These are phyloP conservation scores for Pluvialis apricaria DNA, from an alignment of 2,113 vertebrate genomes.

Conservation along the genomic window DNA sequence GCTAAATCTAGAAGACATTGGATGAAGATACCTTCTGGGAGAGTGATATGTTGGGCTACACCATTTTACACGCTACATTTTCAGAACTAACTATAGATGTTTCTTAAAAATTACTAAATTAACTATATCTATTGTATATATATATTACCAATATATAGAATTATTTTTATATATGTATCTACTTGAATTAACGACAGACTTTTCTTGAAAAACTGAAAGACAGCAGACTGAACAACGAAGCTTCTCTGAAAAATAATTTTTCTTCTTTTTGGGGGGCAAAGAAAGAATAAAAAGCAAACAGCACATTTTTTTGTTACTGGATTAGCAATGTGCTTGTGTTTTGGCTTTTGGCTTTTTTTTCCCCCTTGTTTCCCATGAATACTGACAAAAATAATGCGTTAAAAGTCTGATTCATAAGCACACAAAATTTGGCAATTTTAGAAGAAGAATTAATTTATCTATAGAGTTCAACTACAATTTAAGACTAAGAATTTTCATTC, in stretches of 20 bases:
- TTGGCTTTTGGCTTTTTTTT: not conserved
- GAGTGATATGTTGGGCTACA: not conserved
- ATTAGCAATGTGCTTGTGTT: not conserved
- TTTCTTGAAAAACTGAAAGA: not conserved
- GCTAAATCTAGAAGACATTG: not conserved
- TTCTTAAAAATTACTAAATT: not conserved
- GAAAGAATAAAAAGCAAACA: not conserved
- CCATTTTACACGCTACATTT: not conserved
- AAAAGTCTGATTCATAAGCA: not conserved
- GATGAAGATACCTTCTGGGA: not conserved
- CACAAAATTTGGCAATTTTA: not conserved
- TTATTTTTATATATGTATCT: not conserved
- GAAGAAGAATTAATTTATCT: not conserved
- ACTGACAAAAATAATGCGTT: not conserved
- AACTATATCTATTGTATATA: not conserved
- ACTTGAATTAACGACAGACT: fast-evolving
- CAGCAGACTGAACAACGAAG: not conserved
- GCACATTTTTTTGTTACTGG: not conserved
- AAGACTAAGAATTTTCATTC: not conserved
- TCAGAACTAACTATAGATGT: not conserved
- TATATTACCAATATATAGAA: not conserved
- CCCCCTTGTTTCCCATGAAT: not conserved
- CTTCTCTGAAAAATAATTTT: not conserved
- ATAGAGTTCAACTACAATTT: not conserved
- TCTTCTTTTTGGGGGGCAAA: fast-evolving